Evolutionary conservation across 2,888 invertebrate species (phyloP), one percentile per base, ranked within the genome.

Genomic region (Uloborus plumipes): DNA sequence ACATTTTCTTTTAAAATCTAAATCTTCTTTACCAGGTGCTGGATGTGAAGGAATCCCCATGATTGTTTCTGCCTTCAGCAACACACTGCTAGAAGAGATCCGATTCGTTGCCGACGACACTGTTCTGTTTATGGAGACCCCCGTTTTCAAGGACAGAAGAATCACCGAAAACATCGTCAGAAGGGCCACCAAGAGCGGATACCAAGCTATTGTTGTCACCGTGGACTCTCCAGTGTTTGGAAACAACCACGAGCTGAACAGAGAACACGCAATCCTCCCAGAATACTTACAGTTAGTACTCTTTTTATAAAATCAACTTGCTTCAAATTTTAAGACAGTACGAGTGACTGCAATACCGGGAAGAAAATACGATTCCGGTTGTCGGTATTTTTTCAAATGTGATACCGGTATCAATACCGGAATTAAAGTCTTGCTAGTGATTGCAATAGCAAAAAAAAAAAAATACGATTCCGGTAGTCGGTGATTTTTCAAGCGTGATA

Each of bases 201-300:
- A 61, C 15, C 20, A 61, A 22, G 61, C 61, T 7, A 61, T 61
- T 1, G 61, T 61, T 16, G 61, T 61, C 22, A 61, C 61, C 16
- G 22, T 61, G 6, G 61, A 61, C 15, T 7, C 61, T 22, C 61
- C 61, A 61, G 61, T 61, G 6, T 61, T 13, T 61, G 61, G 61
- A 26, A 61, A 61, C 18, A 61, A 26, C 22, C 6, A 22, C 9
- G 61, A 61, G 18, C 7, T 26, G 15, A 61, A 61, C 2, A 61
- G 61, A 26, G 22, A 61, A 16, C 61, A 61, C 15, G 14, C 16
- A 14, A 26, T 61, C 1, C 22, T 61, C 7, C 61, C 61, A 14
- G 61, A 61, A 61, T 61, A 61, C 15, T 15, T 61, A 61, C 61
- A 61, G 61, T 61, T 22, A 61, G 61, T 61, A 55, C 6, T 7